Conservation (phyloP, 2,888 invertebrate species). For the Catocala sponsa region DNA sequence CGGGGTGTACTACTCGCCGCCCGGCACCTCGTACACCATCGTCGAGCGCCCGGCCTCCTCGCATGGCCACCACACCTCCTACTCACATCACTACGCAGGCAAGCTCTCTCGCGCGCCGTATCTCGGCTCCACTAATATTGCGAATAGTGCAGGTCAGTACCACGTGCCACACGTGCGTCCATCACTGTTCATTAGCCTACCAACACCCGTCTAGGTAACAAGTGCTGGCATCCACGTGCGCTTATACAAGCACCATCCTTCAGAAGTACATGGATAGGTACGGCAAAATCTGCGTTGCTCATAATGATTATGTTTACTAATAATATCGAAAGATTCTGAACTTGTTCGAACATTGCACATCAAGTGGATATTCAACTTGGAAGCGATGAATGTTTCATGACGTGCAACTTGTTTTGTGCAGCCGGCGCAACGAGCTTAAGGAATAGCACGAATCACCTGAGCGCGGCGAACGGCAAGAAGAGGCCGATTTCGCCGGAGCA, state of each 20-base stretch:
- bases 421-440: constrained; percentile 78
- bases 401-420: constrained; percentile 24
- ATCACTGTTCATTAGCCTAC: no score
- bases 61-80: constrained; percentile 89
- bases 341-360: no score
- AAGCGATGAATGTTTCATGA: background rate
- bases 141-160: constrained; percentile 77
- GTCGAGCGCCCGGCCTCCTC: constrained; percentile 93
- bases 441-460: constrained; percentile 85
- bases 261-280: no score
- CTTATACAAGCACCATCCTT: no score
- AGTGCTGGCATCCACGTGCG: no score
- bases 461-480: constrained; percentile 90
- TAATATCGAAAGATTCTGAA: no score
- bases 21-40: constrained; percentile 96
- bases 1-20: constrained; percentile 95
- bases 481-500: constrained; percentile 95
- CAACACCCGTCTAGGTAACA: no score
- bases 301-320: no score
- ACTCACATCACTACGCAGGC: constrained; percentile 88
- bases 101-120: constrained; percentile 89
- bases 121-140: constrained; percentile 90
- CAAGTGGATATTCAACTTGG: no score
- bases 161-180: no score
- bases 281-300: no score